Conservation (phyloP, 2,888 invertebrate species). For the Andrena dorsata region DNA sequence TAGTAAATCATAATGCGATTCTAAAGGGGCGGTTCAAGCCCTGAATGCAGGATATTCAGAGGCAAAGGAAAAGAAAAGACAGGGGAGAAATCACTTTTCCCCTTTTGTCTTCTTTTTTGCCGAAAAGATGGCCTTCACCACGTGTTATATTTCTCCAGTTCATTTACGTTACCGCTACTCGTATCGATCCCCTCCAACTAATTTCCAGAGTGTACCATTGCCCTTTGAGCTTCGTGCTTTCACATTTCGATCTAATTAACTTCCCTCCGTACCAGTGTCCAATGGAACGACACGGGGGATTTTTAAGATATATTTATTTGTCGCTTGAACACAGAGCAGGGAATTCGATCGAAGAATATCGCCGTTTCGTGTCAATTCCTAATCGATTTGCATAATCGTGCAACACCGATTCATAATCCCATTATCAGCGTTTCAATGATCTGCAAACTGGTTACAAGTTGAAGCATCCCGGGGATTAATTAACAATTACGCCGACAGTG, state of each 20-base stretch:
- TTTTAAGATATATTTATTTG: too few relatives aligned
- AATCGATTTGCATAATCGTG: background rate
- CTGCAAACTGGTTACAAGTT: background rate
- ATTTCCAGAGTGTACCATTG: background rate
- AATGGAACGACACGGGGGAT: too few relatives aligned
- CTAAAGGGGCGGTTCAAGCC: constrained; percentile 60
- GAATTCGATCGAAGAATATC: background rate
- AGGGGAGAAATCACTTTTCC: constrained; percentile 26
- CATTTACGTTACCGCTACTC: background rate
- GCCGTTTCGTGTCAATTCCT: background rate
- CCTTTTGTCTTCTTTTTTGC: background rate
- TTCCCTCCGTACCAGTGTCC: too few relatives aligned
- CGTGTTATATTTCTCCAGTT: background rate
- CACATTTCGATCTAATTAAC: too few relatives aligned
- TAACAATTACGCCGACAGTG: background rate
- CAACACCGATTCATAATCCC: background rate
- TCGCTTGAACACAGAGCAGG: too few relatives aligned
- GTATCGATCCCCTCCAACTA: background rate
- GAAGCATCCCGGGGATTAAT: constrained; percentile 9
- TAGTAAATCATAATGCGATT: constrained; percentile 68
- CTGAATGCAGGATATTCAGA: constrained; percentile 52
- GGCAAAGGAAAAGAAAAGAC: constrained; percentile 29
- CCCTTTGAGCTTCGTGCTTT: too few relatives aligned
- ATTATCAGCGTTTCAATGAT: background rate
- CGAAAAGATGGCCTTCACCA: background rate